phyloP scores from a whole-genome alignment of 1,140 invertebrate genomes.

The Prorops nasuta region DNA sequence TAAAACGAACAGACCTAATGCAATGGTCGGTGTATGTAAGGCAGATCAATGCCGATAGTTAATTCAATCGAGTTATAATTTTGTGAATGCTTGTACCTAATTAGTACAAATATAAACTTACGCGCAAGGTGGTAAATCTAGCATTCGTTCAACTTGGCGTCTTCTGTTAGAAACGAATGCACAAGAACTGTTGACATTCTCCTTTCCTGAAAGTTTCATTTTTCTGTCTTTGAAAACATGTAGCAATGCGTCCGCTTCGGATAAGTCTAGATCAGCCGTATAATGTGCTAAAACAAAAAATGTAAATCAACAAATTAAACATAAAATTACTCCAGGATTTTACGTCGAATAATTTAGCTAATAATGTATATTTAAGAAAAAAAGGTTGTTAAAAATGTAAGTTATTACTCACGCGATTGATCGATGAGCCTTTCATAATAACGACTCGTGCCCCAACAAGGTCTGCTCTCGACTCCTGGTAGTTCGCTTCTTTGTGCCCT shows the following conservation, averaged over 20 bases:
- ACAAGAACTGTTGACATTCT: not conserved
- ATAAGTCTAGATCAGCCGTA: not conserved
- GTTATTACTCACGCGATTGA: conserved; percentile 15
- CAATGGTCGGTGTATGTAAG: no score
- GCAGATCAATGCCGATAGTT: no score
- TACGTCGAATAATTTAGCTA: not conserved
- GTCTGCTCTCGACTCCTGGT: conserved; percentile 6
- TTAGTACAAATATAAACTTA: no score
- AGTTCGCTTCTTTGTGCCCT: conserved; percentile 9
- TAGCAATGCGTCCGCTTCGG: conserved; percentile 14
- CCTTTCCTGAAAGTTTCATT: conserved; percentile 6
- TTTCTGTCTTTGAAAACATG: conserved; percentile 11
- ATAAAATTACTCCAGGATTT: conserved; percentile 1
- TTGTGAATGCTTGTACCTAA: no score
- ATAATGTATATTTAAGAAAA: no score
- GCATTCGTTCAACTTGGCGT: conserved; percentile 9
- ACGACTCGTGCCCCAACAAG: conserved; percentile 15
- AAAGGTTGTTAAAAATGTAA: no score
- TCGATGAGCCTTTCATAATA: conserved; percentile 17
- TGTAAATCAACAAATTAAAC: not conserved
- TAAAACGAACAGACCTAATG: no score
- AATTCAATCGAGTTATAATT: no score
- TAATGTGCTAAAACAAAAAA: conserved; percentile 8
- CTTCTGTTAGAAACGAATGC: conserved; percentile 7
- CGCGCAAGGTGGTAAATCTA: conserved; percentile 11